Conservation (phyloP, 2,888 invertebrate species). For the Sphaerophoria taeniata region DNA sequence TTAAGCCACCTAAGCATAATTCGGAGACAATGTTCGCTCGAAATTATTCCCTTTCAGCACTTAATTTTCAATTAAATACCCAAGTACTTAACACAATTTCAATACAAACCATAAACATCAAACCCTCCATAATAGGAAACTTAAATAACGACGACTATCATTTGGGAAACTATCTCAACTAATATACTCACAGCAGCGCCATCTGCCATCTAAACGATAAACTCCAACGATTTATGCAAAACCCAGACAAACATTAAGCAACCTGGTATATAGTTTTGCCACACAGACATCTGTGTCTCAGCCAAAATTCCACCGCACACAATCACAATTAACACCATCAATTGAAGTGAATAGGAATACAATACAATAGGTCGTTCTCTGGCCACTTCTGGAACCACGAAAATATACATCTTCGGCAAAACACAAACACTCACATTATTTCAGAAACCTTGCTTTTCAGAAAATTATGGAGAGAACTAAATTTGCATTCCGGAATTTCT, state of each 20-base stretch:
- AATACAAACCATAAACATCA: too few species aligned
- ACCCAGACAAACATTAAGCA: slow-evolving; percentile 14
- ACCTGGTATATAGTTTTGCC: neutral
- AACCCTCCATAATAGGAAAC: too few species aligned
- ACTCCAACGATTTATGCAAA: slow-evolving; percentile 40
- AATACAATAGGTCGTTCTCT: slow-evolving; percentile 35
- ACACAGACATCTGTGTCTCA: slow-evolving; percentile 25
- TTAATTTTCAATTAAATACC: too few species aligned
- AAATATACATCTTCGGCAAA: slow-evolving; percentile 12
- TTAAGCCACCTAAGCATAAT: too few species aligned
- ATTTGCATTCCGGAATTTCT: slow-evolving; percentile 30
- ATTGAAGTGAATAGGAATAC: slow-evolving; percentile 54
- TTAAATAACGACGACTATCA: too few species aligned
- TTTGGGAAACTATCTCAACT: too few species aligned
- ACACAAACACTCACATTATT: neutral
- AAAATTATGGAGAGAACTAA: slow-evolving; percentile 31
- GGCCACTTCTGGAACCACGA: slow-evolving; percentile 48
- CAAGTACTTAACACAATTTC: too few species aligned
- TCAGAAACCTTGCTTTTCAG: neutral
- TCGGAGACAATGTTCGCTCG: too few species aligned
- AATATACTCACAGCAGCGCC: neutral
- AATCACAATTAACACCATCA: slow-evolving; percentile 63
- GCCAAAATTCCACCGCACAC: slow-evolving; percentile 49
- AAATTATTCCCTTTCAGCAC: too few species aligned
- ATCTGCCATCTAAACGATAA: slow-evolving; percentile 59